Conservation (phyloP, 2,888 invertebrate species). For the Lamellibrachia satsuma region DNA sequence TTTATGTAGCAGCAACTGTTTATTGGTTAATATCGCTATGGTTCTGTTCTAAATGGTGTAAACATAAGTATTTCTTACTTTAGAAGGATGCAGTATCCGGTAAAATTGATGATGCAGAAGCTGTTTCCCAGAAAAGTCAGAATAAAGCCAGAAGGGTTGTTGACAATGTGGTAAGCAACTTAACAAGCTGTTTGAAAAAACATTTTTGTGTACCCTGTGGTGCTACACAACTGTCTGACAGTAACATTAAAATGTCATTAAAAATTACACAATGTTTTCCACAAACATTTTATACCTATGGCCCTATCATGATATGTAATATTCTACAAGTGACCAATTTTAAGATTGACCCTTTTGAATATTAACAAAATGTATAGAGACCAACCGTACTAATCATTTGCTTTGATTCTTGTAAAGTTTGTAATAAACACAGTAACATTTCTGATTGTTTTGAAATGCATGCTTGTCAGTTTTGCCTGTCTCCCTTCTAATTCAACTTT, state of each 20-base stretch:
- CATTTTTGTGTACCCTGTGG: background rate
- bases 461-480: background rate
- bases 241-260: background rate
- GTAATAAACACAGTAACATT: background rate
- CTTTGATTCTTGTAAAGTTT: background rate
- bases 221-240: background rate
- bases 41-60: no score
- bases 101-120: background rate
- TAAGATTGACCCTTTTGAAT: background rate
- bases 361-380: background rate
- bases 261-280: background rate
- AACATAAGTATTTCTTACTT: background rate
- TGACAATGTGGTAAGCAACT: background rate
- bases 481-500: background rate
- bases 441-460: background rate
- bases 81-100: background rate
- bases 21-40: background rate
- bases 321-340: background rate
- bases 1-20: background rate
- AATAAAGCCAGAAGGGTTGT: background rate
- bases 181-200: background rate
- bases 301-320: background rate
- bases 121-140: background rate
- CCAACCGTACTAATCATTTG: background rate
- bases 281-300: background rate